These are phyloP conservation scores for Torymus aiolomorphi DNA, from an alignment of 2,888 invertebrate species.

Conservation along the genomic window DNA sequence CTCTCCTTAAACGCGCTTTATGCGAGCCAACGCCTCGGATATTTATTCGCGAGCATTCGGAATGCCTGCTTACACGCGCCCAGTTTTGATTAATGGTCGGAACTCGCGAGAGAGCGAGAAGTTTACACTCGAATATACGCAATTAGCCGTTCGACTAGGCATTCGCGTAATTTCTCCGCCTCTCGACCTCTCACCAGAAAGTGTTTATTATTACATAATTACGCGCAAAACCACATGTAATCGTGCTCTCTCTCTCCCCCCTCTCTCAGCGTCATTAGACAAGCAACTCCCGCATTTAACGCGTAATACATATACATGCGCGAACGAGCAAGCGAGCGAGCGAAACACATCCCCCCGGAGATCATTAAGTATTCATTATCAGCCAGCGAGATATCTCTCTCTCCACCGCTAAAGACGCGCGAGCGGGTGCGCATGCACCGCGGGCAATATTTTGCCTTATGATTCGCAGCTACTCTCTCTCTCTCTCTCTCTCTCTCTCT, in stretches of 20 bases:
- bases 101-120: constrained; percentile 33
- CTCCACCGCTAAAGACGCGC: not conserved
- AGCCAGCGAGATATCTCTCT: constrained; percentile 1
- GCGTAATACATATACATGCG: constrained; percentile 27
- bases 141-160: constrained; percentile 44
- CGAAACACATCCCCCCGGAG: constrained; percentile 1
- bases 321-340: constrained; percentile 3
- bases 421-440: not conserved
- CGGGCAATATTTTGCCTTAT: not conserved
- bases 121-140: constrained; percentile 35
- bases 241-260: no score
- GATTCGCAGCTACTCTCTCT: not conserved
- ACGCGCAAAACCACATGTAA: not conserved
- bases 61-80: not conserved
- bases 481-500: no score
- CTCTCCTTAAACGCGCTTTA: no score
- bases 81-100: constrained; percentile 41
- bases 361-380: constrained; percentile 51
- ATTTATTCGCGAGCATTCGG: not conserved
- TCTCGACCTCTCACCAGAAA: not conserved
- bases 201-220: constrained; percentile 49
- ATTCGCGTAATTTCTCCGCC: constrained; percentile 1
- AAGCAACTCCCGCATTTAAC: constrained; percentile 11
- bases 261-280: constrained; percentile 14
- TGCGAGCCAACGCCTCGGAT: no score